Evolutionary conservation across 1,140 invertebrate genomes (phyloP), one percentile per base, ranked within the genome.

Genomic region (Idris sp.): DNA sequence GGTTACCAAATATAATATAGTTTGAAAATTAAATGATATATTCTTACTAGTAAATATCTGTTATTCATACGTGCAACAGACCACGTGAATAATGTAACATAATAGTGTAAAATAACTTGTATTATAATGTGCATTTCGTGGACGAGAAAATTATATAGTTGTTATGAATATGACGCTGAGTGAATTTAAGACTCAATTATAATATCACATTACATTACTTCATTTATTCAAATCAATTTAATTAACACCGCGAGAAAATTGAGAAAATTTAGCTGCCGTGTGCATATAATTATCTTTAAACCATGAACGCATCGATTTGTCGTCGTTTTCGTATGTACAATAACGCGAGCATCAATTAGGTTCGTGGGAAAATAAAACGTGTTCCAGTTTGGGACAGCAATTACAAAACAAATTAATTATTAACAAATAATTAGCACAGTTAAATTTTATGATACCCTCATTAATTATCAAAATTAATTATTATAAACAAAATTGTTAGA

Each of bases 131-230:
- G 13, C 35, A 16, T 36, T 33, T 33, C 31, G 31, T 38, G 10
- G 13, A 38, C 9, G 14, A 2, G 16, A n/a, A 22, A 46, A 46
- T 15, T 22, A 14, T 46, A 30, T 16, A 14, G 19, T 46, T 46
- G 10, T 46, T 13, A 14, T 26, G 43, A 46, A 14, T 46, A 28
- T 46, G 14, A 16, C 26, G 14, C 26, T 15, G 13, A 19, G 18
- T 49, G 13, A 49, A 49, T 49, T 36, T 51, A 51, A 38, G 18
- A 51, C 35, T 51, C 48, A 51, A 51, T 51, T 51, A 51, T 31
- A 38, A 14, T 14, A 18, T 38, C 15, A 25, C 33, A 38, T 51
- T 36, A 36, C 31, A 51, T n/a, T n/a, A 13, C 30, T 33, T 25
- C 33, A 38, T 49, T 49, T 49, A 49, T 49, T 33, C n/a, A 49